These are phyloP conservation scores for Gymnocephalus cernua DNA, from an alignment of 2,113 vertebrate species.

Conservation along the genomic window DNA sequence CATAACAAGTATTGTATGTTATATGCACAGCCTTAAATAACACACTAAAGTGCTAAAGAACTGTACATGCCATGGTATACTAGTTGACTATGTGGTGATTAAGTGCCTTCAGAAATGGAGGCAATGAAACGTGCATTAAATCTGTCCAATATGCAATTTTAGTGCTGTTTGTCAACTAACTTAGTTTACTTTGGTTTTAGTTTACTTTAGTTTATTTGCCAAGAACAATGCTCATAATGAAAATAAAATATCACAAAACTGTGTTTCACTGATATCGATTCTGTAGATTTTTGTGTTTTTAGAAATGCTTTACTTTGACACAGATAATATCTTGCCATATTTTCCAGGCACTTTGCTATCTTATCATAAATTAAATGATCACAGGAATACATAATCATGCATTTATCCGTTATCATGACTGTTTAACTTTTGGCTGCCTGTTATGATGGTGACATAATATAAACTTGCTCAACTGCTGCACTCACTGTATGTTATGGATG, in stretches of 20 bases:
- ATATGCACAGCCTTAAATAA: no score
- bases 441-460: constrained; percentile 19
- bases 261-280: neutral
- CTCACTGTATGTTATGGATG: constrained; percentile 13
- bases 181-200: neutral
- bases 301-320: neutral
- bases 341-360: neutral
- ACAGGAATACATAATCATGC: neutral
- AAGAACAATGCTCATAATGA: no score
- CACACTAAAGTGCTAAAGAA: no score
- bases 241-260: neutral
- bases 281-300: neutral
- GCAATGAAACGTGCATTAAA: no score
- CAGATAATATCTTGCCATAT: neutral
- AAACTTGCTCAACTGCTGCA: constrained; percentile 30
- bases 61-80: neutral
- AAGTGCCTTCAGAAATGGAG: neutral
- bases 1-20: no score
- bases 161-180: neutral
- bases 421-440: constrained; percentile 16
- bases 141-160: neutral
- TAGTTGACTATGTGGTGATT: neutral
- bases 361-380: neutral
- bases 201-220: neutral
- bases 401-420: neutral